Evolutionary conservation across 1,140 invertebrate species (phyloP), one percentile per base, ranked within the genome.

Genomic region (Tetramorium alpestre): DNA sequence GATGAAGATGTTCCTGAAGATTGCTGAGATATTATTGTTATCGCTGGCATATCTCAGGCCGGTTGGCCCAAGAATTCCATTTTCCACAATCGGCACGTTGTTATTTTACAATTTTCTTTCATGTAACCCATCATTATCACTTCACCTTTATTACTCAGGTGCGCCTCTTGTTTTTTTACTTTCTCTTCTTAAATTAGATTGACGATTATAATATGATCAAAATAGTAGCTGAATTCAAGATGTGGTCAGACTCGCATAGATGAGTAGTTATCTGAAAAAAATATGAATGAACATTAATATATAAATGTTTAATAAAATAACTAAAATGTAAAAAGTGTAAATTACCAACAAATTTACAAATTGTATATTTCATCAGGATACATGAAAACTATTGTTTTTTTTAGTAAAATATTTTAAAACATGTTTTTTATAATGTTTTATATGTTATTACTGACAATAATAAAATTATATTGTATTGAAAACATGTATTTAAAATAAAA

Each of bases 1-100:
- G 60, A 62, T 51, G 75, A 73, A 22, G 54, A 16, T 60, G 38
- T 58, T 41, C 18, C 72, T 73, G 54, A 58, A 0, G 80, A 47
- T 60, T 16, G 67, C 25, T 47, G 25, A 75, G 54, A 33, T 60
- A 38, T 78, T 65, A 81, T 56, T 62, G 51, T 70, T 76, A 73
- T 60, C 56, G 60, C 87, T 88, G 89, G 84, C 90, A 89, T 91
- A 90, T 90, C 89, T 91, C 80, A 90, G 89, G 77, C 89, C 89
- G 81, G 13, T 73, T 77, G 89, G 81, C 80, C 89, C 33, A 77
- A 76, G 58, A 77, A 65, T 85, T 72, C 73, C 72, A 60, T 69
- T 85, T 84, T 76, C 73, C 84, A 84, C 56, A 77, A 65, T 41
- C 51, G 58, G 56, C 65, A 82, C 7, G 41, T 28, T 58, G 41